These are phyloP conservation scores for Peromyscus melanophrys DNA, from an alignment of 2,797 vertebrate genomes.

Conservation along the genomic window DNA sequence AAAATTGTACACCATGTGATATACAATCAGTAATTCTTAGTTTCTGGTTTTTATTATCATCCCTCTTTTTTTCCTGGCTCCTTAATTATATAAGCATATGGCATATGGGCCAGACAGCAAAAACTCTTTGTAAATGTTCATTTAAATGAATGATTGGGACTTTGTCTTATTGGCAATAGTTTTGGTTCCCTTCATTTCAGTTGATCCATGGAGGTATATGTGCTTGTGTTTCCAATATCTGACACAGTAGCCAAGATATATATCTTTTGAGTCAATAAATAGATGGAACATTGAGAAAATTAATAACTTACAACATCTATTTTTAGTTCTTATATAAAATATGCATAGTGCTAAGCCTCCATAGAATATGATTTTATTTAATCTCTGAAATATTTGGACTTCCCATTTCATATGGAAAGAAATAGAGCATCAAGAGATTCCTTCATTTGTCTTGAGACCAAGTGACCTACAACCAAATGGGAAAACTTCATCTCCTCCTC, in stretches of 20 bases:
- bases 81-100: neutral
- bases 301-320: neutral
- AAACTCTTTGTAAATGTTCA: neutral
- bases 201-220: neutral
- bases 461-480: too few relatives aligned
- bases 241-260: neutral
- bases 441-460: neutral
- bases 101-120: neutral
- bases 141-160: neutral
- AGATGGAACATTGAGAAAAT: neutral
- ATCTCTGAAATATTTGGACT: neutral
- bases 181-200: neutral
- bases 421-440: neutral
- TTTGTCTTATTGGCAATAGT: neutral
- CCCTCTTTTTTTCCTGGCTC: neutral
- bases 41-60: slow-evolving; percentile 28
- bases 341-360: neutral
- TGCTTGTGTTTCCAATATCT: neutral
- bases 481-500: neutral
- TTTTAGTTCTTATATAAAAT: neutral
- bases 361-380: slow-evolving; percentile 5
- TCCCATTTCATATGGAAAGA: neutral
- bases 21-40: neutral
- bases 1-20: neutral
- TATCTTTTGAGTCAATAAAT: neutral